A percentile compares a stretch with the other conserved stretches of the same genome.
Conservation (phyloP, 1,140 invertebrate species). For the Lordiphosa clarofinis region DNA sequence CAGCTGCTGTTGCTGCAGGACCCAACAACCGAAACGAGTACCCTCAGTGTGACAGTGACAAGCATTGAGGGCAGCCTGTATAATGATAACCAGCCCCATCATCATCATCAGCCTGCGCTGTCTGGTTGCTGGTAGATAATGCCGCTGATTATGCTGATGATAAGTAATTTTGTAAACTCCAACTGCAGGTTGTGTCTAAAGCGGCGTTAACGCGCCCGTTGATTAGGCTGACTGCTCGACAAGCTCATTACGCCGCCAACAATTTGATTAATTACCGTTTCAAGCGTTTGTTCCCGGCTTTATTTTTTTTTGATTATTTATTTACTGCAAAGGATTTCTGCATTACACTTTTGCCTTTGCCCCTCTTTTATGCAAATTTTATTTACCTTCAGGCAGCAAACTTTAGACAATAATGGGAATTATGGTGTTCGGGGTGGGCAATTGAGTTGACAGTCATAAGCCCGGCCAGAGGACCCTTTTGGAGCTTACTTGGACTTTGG, state of each 20-base stretch:
- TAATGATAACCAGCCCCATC: constrained; percentile 8
- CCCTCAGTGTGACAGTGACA: constrained; percentile 23
- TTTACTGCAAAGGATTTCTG: constrained; percentile 41
- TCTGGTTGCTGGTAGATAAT: constrained; percentile 44
- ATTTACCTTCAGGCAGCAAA: constrained; percentile 52
- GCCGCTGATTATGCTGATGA: constrained; percentile 72
- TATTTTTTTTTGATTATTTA: not conserved
- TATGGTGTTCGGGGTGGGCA: not conserved
- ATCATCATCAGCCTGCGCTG: not conserved
- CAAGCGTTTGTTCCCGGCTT: constrained; percentile 1
- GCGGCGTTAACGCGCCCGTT: constrained; percentile 68
- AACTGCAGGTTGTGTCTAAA: constrained; percentile 58
- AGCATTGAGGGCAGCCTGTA: constrained; percentile 32
- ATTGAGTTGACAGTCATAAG: constrained; percentile 49
- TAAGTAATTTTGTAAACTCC: constrained; percentile 72
- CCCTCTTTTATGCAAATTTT: constrained; percentile 65
- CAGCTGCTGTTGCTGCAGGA: constrained; percentile 48
- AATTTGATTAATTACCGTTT: constrained; percentile 73
- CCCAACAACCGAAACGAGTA: not conserved
- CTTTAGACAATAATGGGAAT: not conserved
- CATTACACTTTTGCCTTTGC: constrained; percentile 26
- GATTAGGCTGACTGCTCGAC: constrained; percentile 51
- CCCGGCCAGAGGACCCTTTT: constrained; percentile 1
- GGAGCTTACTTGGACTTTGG: not conserved
- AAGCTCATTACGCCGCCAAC: constrained; percentile 72